These are phyloP conservation scores for Sebastes trivittatus DNA, from an alignment of 2,797 vertebrate species.

Conservation along the genomic window DNA sequence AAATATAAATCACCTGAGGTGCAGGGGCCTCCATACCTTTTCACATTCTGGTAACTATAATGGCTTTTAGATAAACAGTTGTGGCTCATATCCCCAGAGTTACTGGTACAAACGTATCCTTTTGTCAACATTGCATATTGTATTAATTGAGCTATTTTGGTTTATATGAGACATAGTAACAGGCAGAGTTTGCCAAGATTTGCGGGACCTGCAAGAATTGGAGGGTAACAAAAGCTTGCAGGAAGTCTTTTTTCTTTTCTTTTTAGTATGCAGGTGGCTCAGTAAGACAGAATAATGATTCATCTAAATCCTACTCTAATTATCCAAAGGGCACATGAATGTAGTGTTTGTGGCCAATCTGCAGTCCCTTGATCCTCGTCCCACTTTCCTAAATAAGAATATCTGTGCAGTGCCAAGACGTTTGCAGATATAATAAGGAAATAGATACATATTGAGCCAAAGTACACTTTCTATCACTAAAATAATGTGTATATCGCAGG, in stretches of 20 bases:
- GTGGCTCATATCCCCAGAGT: background rate
- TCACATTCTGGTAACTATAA: background rate
- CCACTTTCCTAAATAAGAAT: slow-evolving; percentile 47
- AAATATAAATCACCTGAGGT: slow-evolving; percentile 18
- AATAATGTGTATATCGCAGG: background rate
- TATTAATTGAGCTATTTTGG: background rate
- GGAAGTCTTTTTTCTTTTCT: background rate
- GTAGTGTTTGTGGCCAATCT: slow-evolving; percentile 44
- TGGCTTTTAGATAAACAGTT: background rate
- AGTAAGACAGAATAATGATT: slow-evolving; percentile 52
- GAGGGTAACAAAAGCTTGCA: background rate
- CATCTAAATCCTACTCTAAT: slow-evolving; percentile 58
- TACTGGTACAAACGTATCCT: background rate
- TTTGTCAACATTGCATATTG: background rate
- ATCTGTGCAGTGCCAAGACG: slow-evolving; percentile 20
- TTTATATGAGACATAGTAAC: background rate
- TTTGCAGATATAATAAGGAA: slow-evolving; percentile 42
- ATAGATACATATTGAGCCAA: slow-evolving; percentile 11
- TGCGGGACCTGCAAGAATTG: background rate
- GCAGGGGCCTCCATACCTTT: background rate
- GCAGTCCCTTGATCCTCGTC: slow-evolving; percentile 50
- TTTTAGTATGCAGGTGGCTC: slow-evolving; percentile 39
- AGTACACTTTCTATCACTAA: slow-evolving; percentile 1
- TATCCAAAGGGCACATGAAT: slow-evolving; percentile 58
- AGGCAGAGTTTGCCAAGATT: background rate